Evolutionary conservation across 2,888 invertebrate genomes (phyloP), one percentile per base, ranked within the genome.

Genomic region (Pristionchus mayeri): DNA sequence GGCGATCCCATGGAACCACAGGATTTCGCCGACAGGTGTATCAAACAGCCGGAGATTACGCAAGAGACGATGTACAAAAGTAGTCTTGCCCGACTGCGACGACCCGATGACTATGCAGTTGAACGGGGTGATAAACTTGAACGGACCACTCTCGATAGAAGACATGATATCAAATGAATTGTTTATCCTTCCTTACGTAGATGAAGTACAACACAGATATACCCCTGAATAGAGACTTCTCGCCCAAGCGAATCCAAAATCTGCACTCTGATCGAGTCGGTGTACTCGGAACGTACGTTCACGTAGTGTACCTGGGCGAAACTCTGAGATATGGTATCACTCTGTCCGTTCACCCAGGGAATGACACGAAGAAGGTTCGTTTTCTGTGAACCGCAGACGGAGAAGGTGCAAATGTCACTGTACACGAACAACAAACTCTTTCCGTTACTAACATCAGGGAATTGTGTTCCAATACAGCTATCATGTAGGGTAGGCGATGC

Each of bases 111-210:
- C 71, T 1, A 40, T 75, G 21, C 34, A 3, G 44, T 44, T 75
- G 18, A 44, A 67, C 2, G 67, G 67, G 9, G 67, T 67, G 34
- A 9, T 34, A 21, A 67, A 67, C 4, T 37, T 30, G 27, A 75
- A 75, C 71, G 71, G 71, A 75, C 71, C 71, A 13, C 71, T 75
- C 71, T 44, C 71, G 6, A 44, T 24, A 24, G 54, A 24, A 9
- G 54, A 4, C 7, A 6, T 24, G 24, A 54, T 54, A 11, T n/a
- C 11, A 11, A 54, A 54, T 54, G 54, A 54, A 13, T 11, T 52
- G 9, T 63, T 63, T 34, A 63, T 63, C 16, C 34, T 16, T 34
- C 16, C 34, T 63, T 63, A 13, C 24, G 7, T 4, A 63, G 24
- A 13, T 63, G 63, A 3, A 63, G 63, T 1, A 63, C 34, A 16